phyloP scores from a whole-genome alignment of 2,797 vertebrate species.

The Sebastes glaucus region DNA sequence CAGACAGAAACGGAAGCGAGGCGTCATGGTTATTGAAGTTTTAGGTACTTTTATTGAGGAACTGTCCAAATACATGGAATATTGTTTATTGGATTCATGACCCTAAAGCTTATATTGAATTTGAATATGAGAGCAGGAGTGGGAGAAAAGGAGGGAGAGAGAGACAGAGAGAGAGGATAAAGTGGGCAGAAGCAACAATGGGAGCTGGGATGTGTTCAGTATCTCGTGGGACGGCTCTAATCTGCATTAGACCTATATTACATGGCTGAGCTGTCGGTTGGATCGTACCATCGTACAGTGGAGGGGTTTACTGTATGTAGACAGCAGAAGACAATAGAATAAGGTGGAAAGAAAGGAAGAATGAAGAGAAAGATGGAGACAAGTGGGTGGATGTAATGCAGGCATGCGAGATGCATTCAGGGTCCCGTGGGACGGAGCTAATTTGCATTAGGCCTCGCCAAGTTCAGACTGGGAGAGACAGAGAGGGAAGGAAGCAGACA shows the following conservation, averaged over 20 bases:
- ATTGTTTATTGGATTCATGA: background rate
- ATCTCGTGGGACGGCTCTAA: slow-evolving; percentile 44
- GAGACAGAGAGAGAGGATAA: background rate
- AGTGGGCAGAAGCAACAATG: slow-evolving; percentile 1
- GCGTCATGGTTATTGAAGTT: background rate
- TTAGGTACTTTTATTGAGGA: background rate
- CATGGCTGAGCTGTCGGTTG: background rate
- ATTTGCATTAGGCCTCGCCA: slow-evolving; percentile 32
- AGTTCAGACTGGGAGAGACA: background rate
- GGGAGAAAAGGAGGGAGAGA: background rate
- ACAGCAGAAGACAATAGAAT: background rate
- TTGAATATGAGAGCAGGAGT: background rate
- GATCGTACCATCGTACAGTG: background rate
- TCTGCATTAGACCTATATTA: slow-evolving; percentile 55
- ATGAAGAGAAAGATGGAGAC: background rate
- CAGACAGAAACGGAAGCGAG: background rate
- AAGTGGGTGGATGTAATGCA: slow-evolving; percentile 29
- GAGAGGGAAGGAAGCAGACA: background rate
- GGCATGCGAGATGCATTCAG: slow-evolving; percentile 35
- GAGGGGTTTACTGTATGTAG: background rate
- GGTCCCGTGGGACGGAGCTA: slow-evolving; percentile 29
- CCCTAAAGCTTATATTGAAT: background rate
- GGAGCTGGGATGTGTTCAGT: slow-evolving; percentile 20
- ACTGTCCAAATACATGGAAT: background rate
- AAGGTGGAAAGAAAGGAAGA: background rate